Percentiles rank a stretch among this genome's conserved stretches.
These are phyloP conservation scores for Rutilus rutilus DNA, from an alignment of 2,113 vertebrate species.

Conservation along the genomic window DNA sequence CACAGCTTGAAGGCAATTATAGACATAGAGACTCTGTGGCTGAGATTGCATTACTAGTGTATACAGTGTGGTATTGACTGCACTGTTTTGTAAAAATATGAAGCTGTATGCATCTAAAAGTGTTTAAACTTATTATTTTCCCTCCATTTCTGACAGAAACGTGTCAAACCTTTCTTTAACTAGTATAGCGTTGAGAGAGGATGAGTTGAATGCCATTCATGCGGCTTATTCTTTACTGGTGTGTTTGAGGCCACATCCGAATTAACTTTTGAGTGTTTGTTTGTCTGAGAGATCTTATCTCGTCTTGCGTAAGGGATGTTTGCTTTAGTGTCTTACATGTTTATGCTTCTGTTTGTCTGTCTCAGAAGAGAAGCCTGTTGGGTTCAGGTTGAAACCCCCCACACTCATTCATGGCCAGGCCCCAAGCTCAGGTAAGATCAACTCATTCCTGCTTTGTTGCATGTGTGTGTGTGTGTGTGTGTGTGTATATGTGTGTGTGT, in stretches of 20 bases:
- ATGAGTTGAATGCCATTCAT: not conserved
- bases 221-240: not conserved
- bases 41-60: not conserved
- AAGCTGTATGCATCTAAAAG: not conserved
- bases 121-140: not conserved
- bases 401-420: constrained; percentile 97
- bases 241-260: not conserved
- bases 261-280: not conserved
- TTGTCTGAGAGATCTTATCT: not conserved
- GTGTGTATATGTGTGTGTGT: no score
- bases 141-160: not conserved
- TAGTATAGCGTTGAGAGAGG: not conserved
- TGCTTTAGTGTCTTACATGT: constrained; percentile 25
- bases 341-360: constrained; percentile 58
- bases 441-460: constrained; percentile 25
- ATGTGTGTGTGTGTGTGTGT: no score
- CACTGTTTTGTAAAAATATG: not conserved
- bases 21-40: not conserved
- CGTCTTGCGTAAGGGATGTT: not conserved
- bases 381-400: constrained; percentile 95
- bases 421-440: constrained; percentile 90
- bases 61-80: not conserved
- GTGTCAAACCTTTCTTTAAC: not conserved
- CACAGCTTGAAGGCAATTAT: not conserved
- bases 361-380: constrained; percentile 93